Evolutionary conservation across 23 tunicate species (phyloP).

Genomic region (Botrylloides violaceus): DNA sequence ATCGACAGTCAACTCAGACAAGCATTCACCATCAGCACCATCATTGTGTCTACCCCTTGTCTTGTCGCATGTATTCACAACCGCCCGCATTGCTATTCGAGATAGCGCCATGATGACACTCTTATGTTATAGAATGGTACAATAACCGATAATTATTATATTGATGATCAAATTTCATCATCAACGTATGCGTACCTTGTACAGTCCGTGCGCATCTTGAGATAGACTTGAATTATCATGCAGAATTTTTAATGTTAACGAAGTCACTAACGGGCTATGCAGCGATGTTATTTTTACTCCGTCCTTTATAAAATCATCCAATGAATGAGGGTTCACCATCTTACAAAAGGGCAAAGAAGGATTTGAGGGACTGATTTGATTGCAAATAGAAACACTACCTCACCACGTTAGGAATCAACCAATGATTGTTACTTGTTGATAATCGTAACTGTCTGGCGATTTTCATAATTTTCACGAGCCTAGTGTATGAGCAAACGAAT

Average conservation of each 20-base stretch:
- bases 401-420: constrained; percentile 69
- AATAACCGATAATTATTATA: too few species aligned
- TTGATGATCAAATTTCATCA: too few species aligned
- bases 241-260: constrained; percentile 28
- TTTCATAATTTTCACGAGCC: constrained; percentile 30
- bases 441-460: constrained; percentile 36
- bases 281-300: constrained; percentile 46
- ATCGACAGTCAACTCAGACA: not conserved
- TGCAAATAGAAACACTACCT: not conserved
- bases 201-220: constrained; percentile 26
- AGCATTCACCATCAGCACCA: constrained; percentile 5
- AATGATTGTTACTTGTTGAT: constrained; percentile 44
- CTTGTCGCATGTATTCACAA: constrained; percentile 26
- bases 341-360: not conserved
- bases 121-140: not conserved
- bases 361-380: not conserved
- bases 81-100: constrained; percentile 14
- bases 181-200: constrained; percentile 7
- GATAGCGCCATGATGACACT: constrained; percentile 22
- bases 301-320: constrained; percentile 39
- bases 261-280: constrained; percentile 46
- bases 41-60: not conserved
- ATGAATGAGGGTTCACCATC: constrained; percentile 39
- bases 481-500: constrained; percentile 44
- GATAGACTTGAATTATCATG: constrained; percentile 13